Evolutionary conservation across 2,797 vertebrate species (phyloP).

Genomic region (Xenops minutus): DNA sequence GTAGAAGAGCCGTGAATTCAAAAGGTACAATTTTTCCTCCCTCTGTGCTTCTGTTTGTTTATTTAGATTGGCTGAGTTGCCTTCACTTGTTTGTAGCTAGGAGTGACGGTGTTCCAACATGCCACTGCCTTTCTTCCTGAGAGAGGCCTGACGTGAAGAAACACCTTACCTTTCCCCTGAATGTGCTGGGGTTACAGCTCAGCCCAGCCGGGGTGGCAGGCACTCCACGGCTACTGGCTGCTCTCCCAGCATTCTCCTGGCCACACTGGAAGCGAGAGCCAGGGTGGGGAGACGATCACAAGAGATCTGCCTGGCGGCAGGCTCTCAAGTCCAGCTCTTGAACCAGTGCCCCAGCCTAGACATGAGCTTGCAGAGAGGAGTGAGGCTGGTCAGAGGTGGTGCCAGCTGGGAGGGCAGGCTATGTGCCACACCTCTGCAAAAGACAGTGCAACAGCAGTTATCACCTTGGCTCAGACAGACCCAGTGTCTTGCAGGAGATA

Average conservation of each 20-base stretch:
- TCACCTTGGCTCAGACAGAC: not conserved
- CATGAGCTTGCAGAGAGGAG: not conserved
- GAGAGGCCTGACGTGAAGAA: not conserved
- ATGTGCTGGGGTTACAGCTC: not conserved
- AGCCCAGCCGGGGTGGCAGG: accelerated
- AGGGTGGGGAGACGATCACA: accelerated
- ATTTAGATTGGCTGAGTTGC: not conserved
- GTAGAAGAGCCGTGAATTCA: not conserved
- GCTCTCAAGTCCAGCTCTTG: not conserved
- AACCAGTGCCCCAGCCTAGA: not conserved
- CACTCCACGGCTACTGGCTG: not conserved
- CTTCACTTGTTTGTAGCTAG: conserved; percentile 13
- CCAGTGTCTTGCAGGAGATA: not conserved
- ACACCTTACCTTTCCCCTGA: conserved; percentile 13
- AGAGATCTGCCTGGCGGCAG: not conserved
- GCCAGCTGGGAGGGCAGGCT: not conserved
- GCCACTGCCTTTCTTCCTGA: not conserved
- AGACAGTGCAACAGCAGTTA: not conserved
- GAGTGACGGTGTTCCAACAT: not conserved
- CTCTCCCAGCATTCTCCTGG: not conserved
- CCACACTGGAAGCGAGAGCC: accelerated
- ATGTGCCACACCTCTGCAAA: accelerated
- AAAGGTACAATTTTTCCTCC: not conserved
- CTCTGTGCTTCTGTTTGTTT: not conserved
- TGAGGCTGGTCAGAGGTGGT: not conserved